phyloP scores from a whole-genome alignment of 2,113 vertebrate genomes.

The Trematomus loennbergii region DNA sequence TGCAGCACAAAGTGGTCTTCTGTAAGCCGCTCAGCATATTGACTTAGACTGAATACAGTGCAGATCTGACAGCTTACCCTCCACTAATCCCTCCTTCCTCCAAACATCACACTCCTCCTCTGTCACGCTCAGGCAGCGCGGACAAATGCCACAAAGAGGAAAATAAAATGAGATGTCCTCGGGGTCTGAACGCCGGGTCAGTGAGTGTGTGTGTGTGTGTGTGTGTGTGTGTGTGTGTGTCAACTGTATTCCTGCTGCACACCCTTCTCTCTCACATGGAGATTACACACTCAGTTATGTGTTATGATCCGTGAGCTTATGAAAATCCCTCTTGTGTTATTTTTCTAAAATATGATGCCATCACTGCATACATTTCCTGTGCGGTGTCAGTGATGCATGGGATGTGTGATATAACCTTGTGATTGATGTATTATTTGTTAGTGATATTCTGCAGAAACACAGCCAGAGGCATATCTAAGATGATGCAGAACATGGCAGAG shows the following conservation, averaged over 20 bases:
- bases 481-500: conserved; percentile 14
- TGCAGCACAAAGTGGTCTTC: conserved; percentile 1
- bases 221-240: neutral
- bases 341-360: neutral
- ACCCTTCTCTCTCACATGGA: neutral
- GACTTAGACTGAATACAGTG: neutral
- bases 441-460: conserved; percentile 3
- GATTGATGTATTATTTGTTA: neutral
- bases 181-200: neutral
- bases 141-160: neutral
- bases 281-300: conserved; percentile 4
- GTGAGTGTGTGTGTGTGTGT: neutral
- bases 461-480: neutral
- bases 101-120: conserved; percentile 14
- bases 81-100: conserved; percentile 34
- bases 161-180: neutral
- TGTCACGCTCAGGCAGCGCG: neutral
- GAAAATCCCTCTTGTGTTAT: neutral
- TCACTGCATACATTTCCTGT: neutral
- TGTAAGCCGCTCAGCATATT: conserved; percentile 14
- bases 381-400: neutral
- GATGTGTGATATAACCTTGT: neutral
- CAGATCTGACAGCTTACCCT: conserved; percentile 47
- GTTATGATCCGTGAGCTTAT: neutral
- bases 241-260: neutral